phyloP scores from a whole-genome alignment of 2,797 vertebrate species.

The Argentina silus region DNA sequence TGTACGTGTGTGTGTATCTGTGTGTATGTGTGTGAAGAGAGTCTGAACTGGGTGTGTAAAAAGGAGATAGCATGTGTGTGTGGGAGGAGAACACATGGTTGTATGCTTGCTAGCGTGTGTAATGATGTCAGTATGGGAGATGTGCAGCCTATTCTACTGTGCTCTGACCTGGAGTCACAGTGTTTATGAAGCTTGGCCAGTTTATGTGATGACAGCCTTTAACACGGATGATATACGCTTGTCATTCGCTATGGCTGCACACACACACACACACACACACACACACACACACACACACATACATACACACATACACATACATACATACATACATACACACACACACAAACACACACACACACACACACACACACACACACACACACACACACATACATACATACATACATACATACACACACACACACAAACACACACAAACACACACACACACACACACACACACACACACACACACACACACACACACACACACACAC shows the following conservation, averaged over 20 bases:
- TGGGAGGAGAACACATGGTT: background rate
- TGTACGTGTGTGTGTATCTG: too few relatives aligned
- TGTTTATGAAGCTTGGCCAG: background rate
- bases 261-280: background rate
- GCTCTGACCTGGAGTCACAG: background rate
- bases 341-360: background rate
- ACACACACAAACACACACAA: background rate
- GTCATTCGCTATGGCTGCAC: background rate
- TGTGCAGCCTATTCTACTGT: background rate
- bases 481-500: background rate
- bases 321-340: conserved; percentile 1
- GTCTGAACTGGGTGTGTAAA: conserved; percentile 51
- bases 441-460: background rate
- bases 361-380: conserved; percentile 7
- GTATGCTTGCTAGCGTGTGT: background rate
- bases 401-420: background rate
- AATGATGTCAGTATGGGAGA: background rate
- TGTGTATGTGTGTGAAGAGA: too few relatives aligned
- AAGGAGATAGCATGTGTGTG: background rate
- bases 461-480: background rate
- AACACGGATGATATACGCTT: background rate
- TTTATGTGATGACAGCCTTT: background rate
- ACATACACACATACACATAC: background rate
- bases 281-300: background rate
- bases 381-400: background rate